Conservation (phyloP, 2,888 invertebrate genomes). For the Agrochola macilenta region DNA sequence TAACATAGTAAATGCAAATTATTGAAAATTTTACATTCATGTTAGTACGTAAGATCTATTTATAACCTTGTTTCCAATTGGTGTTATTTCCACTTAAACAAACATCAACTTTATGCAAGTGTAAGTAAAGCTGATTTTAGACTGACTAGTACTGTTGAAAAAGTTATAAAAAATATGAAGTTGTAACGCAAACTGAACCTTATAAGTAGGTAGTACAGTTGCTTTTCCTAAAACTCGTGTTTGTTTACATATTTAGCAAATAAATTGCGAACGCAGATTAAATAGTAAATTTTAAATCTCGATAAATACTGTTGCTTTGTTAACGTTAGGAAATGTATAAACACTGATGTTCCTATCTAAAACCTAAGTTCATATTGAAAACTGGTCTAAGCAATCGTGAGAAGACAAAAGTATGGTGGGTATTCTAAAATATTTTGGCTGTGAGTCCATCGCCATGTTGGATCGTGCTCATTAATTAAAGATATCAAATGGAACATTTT, state of each 20-base stretch:
- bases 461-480: conserved; percentile 51
- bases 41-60: background rate
- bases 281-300: background rate
- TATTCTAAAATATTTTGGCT: conserved; percentile 7
- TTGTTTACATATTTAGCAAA: no score
- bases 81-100: no score
- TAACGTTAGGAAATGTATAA: background rate
- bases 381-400: background rate
- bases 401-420: no score
- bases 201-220: no score
- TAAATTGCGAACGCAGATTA: no score
- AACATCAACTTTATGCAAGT: no score
- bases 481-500: background rate
- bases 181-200: no score
- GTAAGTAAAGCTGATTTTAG: no score
- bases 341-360: background rate
- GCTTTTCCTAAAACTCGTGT: no score
- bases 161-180: no score
- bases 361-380: background rate
- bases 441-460: conserved; percentile 42
- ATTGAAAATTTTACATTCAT: background rate
- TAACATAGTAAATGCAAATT: background rate
- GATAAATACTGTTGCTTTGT: background rate
- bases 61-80: no score
- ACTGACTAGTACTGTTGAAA: no score